Percentiles rank a stretch among this genome's conserved stretches.
phyloP scores from a whole-genome alignment of 2,797 vertebrate genomes.

The Lithobates pipiens region DNA sequence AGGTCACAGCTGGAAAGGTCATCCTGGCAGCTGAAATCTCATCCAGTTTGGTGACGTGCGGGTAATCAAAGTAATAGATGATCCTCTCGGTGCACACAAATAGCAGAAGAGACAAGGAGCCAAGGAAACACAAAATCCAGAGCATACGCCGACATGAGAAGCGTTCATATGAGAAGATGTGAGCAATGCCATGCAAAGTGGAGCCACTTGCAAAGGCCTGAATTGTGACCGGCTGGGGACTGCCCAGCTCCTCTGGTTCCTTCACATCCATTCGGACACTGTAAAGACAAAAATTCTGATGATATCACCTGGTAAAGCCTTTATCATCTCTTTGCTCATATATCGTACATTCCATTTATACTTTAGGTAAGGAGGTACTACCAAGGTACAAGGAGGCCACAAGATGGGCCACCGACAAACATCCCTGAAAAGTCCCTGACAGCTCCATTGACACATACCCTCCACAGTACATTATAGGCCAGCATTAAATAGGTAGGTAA shows the following conservation, averaged over 20 bases:
- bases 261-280: constrained; percentile 88
- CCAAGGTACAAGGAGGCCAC: neutral
- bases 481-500: too few species aligned
- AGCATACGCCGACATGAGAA: constrained; percentile 89
- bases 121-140: constrained; percentile 94
- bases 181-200: constrained; percentile 96
- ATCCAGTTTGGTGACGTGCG: constrained; percentile 97
- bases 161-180: constrained; percentile 97
- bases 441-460: neutral
- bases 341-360: neutral
- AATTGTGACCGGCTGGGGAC: constrained; percentile 86
- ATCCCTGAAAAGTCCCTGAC: too few species aligned
- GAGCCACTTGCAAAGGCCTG: constrained; percentile 97
- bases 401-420: too few species aligned
- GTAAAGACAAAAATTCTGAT: constrained; percentile 16
- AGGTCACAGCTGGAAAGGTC: constrained; percentile 91
- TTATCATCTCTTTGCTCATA: too few species aligned
- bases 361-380: neutral
- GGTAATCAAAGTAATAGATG: constrained; percentile 96
- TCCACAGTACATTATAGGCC: too few species aligned
- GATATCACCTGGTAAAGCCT: too few species aligned
- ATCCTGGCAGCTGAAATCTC: constrained; percentile 88
- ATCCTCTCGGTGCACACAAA: constrained; percentile 93
- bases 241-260: constrained; percentile 91
- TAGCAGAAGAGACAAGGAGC: constrained; percentile 87